phyloP scores from a whole-genome alignment of 2,113 vertebrate species.

The Grantiella picta region DNA sequence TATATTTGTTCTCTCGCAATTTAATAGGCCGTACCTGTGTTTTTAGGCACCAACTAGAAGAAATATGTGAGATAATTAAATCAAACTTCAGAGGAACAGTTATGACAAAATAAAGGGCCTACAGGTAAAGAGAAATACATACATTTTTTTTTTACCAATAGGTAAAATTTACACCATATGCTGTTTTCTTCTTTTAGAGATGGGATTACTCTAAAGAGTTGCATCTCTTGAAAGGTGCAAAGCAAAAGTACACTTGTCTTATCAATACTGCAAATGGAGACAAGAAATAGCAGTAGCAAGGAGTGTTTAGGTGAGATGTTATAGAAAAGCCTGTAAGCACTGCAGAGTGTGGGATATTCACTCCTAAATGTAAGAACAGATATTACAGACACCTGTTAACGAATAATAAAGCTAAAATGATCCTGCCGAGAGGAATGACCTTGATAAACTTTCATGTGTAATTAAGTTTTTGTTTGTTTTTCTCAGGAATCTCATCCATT shows the following conservation, averaged over 20 bases:
- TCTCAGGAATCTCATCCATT: background rate
- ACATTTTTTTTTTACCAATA: rapidly evolving
- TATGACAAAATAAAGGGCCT: background rate
- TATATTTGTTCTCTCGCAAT: background rate
- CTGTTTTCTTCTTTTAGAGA: background rate
- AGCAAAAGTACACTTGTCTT: background rate
- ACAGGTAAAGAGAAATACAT: background rate
- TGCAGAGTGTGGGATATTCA: background rate
- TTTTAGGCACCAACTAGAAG: background rate
- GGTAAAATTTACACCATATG: background rate
- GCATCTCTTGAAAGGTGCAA: background rate
- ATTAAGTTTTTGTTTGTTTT: constrained; percentile 21
- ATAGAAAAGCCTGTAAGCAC: background rate
- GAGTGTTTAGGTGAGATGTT: background rate
- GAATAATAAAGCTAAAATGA: background rate
- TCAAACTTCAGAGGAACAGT: background rate
- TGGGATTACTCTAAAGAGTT: background rate
- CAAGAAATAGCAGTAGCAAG: background rate
- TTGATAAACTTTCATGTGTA: background rate
- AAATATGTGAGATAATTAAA: background rate
- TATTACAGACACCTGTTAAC: background rate
- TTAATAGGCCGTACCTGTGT: background rate
- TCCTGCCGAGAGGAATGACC: background rate
- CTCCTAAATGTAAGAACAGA: background rate
- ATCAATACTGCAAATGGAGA: too few species aligned